phyloP scores from a whole-genome alignment of 2,797 vertebrate genomes.

The Pipistrellus nathusii region DNA sequence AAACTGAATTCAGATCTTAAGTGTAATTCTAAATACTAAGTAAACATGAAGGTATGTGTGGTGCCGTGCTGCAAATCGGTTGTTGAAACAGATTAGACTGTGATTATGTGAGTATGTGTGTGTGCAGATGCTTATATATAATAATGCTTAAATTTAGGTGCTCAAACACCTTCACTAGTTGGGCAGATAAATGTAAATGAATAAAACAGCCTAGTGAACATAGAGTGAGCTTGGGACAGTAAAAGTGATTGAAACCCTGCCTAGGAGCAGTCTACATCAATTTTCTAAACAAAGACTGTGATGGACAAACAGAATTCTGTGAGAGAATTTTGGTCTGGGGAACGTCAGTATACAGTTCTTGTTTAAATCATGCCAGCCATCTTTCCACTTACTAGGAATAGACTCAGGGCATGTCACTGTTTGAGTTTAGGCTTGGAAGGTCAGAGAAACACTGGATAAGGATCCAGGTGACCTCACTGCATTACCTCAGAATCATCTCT shows the following conservation, averaged over 20 bases:
- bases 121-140: background rate
- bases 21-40: conserved; percentile 51
- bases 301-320: conserved; percentile 31
- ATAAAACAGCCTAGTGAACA: background rate
- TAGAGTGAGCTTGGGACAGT: background rate
- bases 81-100: conserved; percentile 32
- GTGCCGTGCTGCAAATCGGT: background rate
- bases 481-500: background rate
- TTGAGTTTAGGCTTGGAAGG: background rate
- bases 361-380: conserved; percentile 23
- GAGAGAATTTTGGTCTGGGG: background rate
- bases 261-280: background rate
- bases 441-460: conserved; percentile 1
- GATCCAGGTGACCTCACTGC: background rate
- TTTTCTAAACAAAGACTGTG: conserved; percentile 43
- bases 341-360: conserved; percentile 27
- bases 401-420: background rate
- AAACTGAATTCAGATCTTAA: conserved; percentile 45
- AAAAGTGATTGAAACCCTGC: conserved; percentile 1
- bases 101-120: background rate
- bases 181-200: conserved; percentile 33
- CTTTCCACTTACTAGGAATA: conserved; percentile 2
- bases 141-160: conserved; percentile 26
- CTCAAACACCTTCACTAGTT: conserved; percentile 24
- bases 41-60: conserved; percentile 19